Conservation (phyloP, 2,888 invertebrate species). For the Lepeophtheirus nordmannii region DNA sequence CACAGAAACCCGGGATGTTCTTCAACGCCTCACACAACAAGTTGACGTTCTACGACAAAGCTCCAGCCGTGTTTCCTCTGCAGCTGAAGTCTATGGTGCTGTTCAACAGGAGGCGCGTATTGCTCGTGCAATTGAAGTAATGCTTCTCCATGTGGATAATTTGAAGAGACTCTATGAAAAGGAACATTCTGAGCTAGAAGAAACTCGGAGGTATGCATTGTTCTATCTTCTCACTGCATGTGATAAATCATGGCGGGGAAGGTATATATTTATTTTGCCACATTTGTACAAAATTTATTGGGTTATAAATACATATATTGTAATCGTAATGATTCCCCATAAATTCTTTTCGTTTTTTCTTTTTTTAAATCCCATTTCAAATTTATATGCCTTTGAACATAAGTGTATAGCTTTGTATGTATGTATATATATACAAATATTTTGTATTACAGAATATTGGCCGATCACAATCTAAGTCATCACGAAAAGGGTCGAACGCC, state of each 20-base stretch:
- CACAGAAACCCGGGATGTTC: slow-evolving; percentile 40
- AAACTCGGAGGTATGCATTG: slow-evolving; percentile 32
- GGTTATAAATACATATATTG: too few species aligned
- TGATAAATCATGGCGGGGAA: too few species aligned
- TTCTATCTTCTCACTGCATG: too few species aligned
- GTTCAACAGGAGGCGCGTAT: slow-evolving; percentile 45
- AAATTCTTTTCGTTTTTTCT: too few species aligned
- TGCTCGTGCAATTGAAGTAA: slow-evolving; percentile 42
- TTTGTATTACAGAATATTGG: neutral
- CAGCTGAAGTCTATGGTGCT: slow-evolving; percentile 40
- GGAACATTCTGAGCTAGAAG: slow-evolving; percentile 42
- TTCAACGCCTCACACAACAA: slow-evolving; percentile 40
- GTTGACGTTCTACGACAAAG: slow-evolving; percentile 37
- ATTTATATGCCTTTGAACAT: too few species aligned
- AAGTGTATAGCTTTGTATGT: neutral
- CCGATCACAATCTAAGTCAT: slow-evolving; percentile 6
- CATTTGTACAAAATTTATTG: too few species aligned
- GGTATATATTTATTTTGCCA: too few species aligned
- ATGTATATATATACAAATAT: neutral
- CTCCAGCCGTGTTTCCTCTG: slow-evolving; percentile 36
- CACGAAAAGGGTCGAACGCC: neutral
- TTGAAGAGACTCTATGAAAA: slow-evolving; percentile 42
- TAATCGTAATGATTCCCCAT: too few species aligned
- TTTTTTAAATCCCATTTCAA: too few species aligned
- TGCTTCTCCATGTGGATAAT: slow-evolving; percentile 44